phyloP scores from a whole-genome alignment of 2,888 invertebrate genomes.

The Amiota minor region DNA sequence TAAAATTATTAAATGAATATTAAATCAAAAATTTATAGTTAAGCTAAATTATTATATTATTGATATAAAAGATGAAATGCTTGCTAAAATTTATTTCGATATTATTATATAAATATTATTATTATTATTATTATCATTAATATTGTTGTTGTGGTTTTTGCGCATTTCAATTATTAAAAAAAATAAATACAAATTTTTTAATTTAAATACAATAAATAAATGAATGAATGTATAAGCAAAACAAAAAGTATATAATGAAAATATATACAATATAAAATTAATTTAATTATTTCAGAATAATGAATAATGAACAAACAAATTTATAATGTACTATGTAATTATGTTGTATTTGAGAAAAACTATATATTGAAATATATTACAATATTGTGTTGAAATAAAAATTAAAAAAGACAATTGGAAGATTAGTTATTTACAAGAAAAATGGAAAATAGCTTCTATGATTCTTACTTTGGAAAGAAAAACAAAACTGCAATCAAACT shows the following conservation, averaged over 20 bases:
- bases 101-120: conserved; percentile 26
- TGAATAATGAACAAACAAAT: conserved; percentile 29
- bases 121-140: conserved; percentile 50
- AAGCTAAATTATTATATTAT: neutral
- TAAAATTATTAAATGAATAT: conserved; percentile 44
- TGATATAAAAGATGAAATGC: conserved; percentile 20
- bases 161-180: conserved; percentile 47
- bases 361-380: conserved; percentile 54
- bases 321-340: conserved; percentile 52
- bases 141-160: conserved; percentile 59
- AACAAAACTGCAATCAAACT: too few relatives aligned
- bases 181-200: conserved; percentile 29
- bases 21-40: conserved; percentile 29
- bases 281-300: conserved; percentile 12
- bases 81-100: conserved; percentile 29
- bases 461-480: too few relatives aligned
- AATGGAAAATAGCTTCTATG: too few relatives aligned
- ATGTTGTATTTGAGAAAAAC: conserved; percentile 49
- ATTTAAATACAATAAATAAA: conserved; percentile 44
- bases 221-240: conserved; percentile 46
- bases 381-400: conserved; percentile 63
- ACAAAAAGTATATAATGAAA: conserved; percentile 21
- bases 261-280: conserved; percentile 14
- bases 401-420: neutral
- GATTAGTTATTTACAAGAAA: too few relatives aligned